These are phyloP conservation scores for Misgurnus anguillicaudatus DNA, from an alignment of 2,113 vertebrate species.

Conservation along the genomic window DNA sequence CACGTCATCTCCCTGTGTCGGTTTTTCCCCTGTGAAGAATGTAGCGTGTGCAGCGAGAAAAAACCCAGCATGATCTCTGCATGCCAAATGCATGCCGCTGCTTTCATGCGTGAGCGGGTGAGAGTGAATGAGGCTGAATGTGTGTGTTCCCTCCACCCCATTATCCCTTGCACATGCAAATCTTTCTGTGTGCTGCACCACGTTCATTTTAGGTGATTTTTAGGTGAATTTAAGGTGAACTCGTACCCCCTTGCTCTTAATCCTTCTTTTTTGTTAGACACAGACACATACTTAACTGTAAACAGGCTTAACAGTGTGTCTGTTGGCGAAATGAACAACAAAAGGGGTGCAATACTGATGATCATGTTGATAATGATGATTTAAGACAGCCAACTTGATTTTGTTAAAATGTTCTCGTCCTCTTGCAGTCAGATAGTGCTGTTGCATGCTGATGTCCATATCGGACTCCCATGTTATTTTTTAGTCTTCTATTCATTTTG, in stretches of 20 bases:
- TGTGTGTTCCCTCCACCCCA: slow-evolving; percentile 57
- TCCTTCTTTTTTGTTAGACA: slow-evolving; percentile 65
- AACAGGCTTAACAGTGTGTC: slow-evolving; percentile 82
- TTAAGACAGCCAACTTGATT: slow-evolving; percentile 66
- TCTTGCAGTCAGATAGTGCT: slow-evolving; percentile 62
- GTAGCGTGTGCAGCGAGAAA: slow-evolving; percentile 57
- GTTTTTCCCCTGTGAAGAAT: slow-evolving; percentile 57
- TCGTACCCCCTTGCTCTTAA: slow-evolving; percentile 33
- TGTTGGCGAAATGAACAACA: slow-evolving; percentile 83
- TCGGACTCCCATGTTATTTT: slow-evolving; percentile 99
- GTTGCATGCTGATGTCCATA: slow-evolving; percentile 93
- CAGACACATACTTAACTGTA: slow-evolving; percentile 74
- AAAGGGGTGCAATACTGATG: slow-evolving; percentile 65
- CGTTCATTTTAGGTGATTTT: slow-evolving; percentile 74
- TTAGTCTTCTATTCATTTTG: slow-evolving; percentile 99
- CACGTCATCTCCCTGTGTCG: slow-evolving; percentile 69
- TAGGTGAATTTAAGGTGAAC: slow-evolving; percentile 74
- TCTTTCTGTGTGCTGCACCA: slow-evolving; percentile 75
- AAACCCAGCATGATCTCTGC: slow-evolving; percentile 84
- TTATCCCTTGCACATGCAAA: slow-evolving; percentile 65
- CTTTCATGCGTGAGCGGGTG: slow-evolving; percentile 64
- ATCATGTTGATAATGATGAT: slow-evolving; percentile 52
- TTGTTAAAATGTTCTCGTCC: slow-evolving; percentile 50
- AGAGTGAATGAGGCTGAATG: slow-evolving; percentile 58
- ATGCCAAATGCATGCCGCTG: slow-evolving; percentile 87